Evolutionary conservation across 92 coral and sea anemone species (phyloP).

Genomic region (Phenganax marumi): DNA sequence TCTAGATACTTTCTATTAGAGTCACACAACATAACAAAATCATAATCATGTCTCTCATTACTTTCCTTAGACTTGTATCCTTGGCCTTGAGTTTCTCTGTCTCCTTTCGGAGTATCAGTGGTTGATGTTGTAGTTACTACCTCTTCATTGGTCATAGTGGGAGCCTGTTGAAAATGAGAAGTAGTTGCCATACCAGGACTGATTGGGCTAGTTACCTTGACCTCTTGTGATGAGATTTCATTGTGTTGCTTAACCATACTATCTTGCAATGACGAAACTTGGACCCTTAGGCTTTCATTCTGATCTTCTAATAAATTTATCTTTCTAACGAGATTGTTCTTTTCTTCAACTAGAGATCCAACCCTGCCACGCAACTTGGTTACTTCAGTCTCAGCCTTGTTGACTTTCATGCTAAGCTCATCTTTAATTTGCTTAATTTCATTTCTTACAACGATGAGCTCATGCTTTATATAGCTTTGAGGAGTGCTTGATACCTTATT

Average conservation of each 20-base stretch:
- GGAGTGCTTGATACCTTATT: not conserved
- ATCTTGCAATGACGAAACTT: constrained; percentile 1
- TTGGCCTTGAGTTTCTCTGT: not conserved
- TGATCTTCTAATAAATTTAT: not conserved
- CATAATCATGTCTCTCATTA: constrained; percentile 8
- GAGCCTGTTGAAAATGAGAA: not conserved
- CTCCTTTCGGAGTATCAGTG: not conserved
- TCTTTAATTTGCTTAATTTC: not conserved
- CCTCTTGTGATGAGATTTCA: not conserved
- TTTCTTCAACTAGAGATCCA: not conserved
- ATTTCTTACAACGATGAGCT: constrained; percentile 2
- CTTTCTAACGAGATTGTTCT: not conserved
- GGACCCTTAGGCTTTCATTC: not conserved
- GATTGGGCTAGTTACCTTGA: not conserved
- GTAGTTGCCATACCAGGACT: not conserved
- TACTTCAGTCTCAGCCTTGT: not conserved
- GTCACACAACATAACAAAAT: constrained; percentile 44
- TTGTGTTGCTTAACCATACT: not conserved
- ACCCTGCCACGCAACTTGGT: not conserved
- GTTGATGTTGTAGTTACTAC: not conserved
- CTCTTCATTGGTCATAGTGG: not conserved
- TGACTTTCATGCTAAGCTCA: not conserved
- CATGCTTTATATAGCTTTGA: constrained; percentile 14
- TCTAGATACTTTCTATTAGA: constrained; percentile 38
- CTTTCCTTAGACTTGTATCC: not conserved